Evolutionary conservation across 1,140 invertebrate genomes (phyloP).

Genomic region (Drosophila pectinifera): DNA sequence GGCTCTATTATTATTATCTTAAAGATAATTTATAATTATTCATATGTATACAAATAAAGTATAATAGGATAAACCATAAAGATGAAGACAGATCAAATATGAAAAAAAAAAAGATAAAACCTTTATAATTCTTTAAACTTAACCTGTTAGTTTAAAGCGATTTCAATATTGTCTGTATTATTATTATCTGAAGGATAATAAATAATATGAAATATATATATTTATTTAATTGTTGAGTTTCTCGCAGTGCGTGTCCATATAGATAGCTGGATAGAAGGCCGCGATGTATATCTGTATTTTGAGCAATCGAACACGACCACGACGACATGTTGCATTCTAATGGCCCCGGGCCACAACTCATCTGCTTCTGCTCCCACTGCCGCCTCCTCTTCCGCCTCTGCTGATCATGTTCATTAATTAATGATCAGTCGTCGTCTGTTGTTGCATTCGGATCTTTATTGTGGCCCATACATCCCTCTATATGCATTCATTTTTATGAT

Average conservation of each 20-base stretch:
- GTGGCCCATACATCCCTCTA: conserved; percentile 23
- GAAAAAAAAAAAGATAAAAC: background rate
- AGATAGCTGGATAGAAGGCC: conserved; percentile 26
- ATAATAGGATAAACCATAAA: too few species aligned
- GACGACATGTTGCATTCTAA: conserved; percentile 81
- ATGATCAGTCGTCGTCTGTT: conserved; percentile 72
- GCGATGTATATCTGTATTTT: conserved; percentile 66
- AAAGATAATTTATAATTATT: too few species aligned
- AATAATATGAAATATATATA: too few species aligned
- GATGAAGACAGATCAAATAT: too few species aligned
- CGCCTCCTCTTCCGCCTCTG: conserved; percentile 38
- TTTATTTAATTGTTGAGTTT: background rate
- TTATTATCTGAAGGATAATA: too few species aligned
- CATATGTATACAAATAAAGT: too few species aligned
- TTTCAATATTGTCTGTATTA: background rate
- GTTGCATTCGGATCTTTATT: conserved; percentile 69
- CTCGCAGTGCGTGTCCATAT: conserved; percentile 15
- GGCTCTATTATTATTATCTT: background rate
- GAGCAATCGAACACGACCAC: conserved; percentile 64
- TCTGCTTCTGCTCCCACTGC: conserved; percentile 36
- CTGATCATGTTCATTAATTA: conserved; percentile 83
- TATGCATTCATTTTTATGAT: conserved; percentile 69
- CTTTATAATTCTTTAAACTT: background rate
- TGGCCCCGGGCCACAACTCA: conserved; percentile 63
- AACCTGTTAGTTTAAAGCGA: background rate